Evolutionary conservation across 2,888 invertebrate genomes (phyloP), one percentile per base, ranked within the genome.

Genomic region (Ichneumon xanthorius): DNA sequence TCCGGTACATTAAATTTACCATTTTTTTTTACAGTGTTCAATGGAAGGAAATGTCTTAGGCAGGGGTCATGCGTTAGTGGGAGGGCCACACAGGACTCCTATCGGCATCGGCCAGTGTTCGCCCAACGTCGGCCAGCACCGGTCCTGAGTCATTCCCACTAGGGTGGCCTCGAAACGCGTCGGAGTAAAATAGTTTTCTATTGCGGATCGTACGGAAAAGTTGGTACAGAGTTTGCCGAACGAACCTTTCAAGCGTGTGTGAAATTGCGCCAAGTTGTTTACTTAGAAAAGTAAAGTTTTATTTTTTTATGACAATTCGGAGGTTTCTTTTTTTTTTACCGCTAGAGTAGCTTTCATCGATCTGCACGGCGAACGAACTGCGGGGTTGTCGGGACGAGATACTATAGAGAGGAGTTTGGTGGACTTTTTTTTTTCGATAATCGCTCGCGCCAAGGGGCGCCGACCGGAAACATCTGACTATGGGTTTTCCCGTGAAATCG

Each of bases 401-500:
- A 45, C 45, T 45, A 45, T 45, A 14, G 45, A 11, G 14, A 16
- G 16, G 16, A 16, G 45, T 48, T 48, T 16, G 45, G 45, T 48
- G 16, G 45, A 45, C 1, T 37, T 68, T 68, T 68, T 68, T 40
- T 14, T 71, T n/a, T 70, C 22, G 45, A 50, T 70, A 40, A 45
- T 53, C 53, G 16, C 53, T 55, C 37, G 55, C 58, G 4, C 14
- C 58, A 14, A 26, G 3, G 22, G 4, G 22, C 26, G 22, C 22
- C 22, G 22, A 55, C 19, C 19, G 55, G 58, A 22, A 58, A 58
- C 2, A 58, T 14, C 22, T 14, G 22, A 58, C 58, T 58, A 58
- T 26, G 58, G 22, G 22, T 73, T 65, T 48, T 9, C 16, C 14
- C 45, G n/a, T 14, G 4, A 30, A 22, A 48, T 50, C 80, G 45